These are phyloP conservation scores for Eunapius fragilis DNA, from an alignment of 37 sponge, comb jelly and placozoan genomes.

Conservation along the genomic window DNA sequence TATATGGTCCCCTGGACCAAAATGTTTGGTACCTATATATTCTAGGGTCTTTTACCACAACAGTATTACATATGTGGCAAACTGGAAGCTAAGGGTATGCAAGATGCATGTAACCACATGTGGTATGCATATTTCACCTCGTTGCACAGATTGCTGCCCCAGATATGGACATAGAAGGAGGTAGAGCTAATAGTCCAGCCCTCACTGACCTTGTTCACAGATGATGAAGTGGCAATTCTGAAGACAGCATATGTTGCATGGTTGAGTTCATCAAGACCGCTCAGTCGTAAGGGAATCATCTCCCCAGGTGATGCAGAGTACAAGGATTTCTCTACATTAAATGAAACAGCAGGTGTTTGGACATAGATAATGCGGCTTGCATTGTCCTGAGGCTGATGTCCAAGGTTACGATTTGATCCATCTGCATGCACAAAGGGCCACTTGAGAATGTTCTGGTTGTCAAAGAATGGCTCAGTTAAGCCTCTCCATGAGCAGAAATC, in stretches of 20 bases:
- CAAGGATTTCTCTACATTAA: background rate
- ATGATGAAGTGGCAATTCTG: background rate
- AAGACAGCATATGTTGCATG: background rate
- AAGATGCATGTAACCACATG: too few species aligned
- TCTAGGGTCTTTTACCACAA: too few species aligned
- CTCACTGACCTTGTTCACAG: background rate
- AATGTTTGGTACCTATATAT: too few species aligned
- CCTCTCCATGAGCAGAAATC: conserved; percentile 27
- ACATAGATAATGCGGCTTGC: background rate
- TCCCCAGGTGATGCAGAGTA: conserved; percentile 11
- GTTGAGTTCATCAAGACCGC: conserved; percentile 1
- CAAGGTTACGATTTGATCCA: background rate
- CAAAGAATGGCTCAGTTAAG: conserved; percentile 10
- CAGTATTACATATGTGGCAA: too few species aligned
- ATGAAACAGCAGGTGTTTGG: conserved; percentile 2
- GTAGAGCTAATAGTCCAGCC: too few species aligned
- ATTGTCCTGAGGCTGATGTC: background rate
- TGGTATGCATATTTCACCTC: too few species aligned
- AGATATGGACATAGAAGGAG: too few species aligned
- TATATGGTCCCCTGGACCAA: too few species aligned
- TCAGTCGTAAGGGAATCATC: background rate
- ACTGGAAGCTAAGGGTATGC: too few species aligned
- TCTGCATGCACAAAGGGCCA: conserved; percentile 24
- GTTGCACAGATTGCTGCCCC: too few species aligned
- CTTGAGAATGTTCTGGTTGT: conserved; percentile 2